Conservation (phyloP, 1,140 invertebrate species). For the Vollenhovia emeryi region DNA sequence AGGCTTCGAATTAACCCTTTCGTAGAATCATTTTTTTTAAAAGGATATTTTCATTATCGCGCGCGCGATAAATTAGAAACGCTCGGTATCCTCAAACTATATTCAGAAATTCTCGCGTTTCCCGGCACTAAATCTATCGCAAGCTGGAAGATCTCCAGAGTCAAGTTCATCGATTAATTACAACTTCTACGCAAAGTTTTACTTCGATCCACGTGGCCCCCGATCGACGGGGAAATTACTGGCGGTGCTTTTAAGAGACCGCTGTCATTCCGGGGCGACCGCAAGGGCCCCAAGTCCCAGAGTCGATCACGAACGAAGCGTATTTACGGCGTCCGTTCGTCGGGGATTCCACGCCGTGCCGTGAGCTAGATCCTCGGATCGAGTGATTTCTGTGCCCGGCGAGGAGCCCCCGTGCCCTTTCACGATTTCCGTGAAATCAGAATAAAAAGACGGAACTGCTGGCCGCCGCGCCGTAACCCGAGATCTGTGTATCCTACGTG, state of each 20-base stretch:
- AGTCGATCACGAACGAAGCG: neutral
- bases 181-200: neutral
- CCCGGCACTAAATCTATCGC: neutral
- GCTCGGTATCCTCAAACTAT: neutral
- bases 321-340: neutral
- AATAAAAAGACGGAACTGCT: conserved; percentile 62
- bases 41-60: neutral
- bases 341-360: neutral
- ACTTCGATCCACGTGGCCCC: neutral
- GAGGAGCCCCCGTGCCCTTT: conserved; percentile 38
- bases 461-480: conserved; percentile 46
- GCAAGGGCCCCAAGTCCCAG: neutral
- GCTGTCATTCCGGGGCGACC: neutral
- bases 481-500: conserved; percentile 31
- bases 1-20: neutral
- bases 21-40: neutral
- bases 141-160: too few relatives aligned
- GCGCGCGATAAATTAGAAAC: neutral
- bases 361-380: conserved; percentile 19
- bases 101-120: neutral
- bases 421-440: conserved; percentile 64
- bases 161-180: too few relatives aligned
- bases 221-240: neutral
- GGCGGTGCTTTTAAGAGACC: neutral
- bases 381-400: conserved; percentile 1